Conservation (phyloP, 1,140 invertebrate species). For the Chionoecetes opilio region DNA sequence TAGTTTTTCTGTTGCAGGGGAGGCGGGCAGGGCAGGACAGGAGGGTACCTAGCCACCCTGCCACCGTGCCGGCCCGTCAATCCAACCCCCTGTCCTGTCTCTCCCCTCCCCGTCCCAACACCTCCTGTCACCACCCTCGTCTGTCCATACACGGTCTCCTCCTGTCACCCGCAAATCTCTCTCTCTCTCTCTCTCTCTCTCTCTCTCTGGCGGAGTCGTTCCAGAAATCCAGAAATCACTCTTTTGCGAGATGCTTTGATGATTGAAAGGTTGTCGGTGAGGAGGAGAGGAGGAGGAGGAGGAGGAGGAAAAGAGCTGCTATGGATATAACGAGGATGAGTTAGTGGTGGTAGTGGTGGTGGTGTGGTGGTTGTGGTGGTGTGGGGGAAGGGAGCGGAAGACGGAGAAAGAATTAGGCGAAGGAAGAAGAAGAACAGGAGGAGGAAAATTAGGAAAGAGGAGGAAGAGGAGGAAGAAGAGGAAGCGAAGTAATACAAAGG, state of each 20-base stretch:
- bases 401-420: too few relatives aligned
- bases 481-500: background rate
- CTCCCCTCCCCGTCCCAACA: background rate
- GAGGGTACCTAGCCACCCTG: background rate
- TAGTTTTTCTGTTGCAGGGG: slow-evolving; percentile 61
- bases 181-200: slow-evolving; percentile 8
- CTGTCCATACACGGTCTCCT: background rate
- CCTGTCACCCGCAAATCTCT: background rate
- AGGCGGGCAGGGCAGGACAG: too few relatives aligned
- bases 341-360: background rate
- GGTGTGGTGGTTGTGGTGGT: too few relatives aligned
- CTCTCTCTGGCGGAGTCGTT: background rate
- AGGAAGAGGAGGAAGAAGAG: background rate
- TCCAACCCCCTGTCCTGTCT: slow-evolving; percentile 22
- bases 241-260: background rate
- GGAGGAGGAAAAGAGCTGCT: background rate
- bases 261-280: background rate
- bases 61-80: background rate
- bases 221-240: slow-evolving; percentile 10
- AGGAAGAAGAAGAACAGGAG: background rate
- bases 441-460: background rate
- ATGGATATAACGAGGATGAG: background rate
- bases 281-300: background rate
- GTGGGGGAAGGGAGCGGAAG: too few relatives aligned
- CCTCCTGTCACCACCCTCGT: background rate